Percentiles rank a stretch among this genome's conserved stretches.
Conservation (phyloP, 1,140 invertebrate genomes). For the Argopecten irradians region DNA sequence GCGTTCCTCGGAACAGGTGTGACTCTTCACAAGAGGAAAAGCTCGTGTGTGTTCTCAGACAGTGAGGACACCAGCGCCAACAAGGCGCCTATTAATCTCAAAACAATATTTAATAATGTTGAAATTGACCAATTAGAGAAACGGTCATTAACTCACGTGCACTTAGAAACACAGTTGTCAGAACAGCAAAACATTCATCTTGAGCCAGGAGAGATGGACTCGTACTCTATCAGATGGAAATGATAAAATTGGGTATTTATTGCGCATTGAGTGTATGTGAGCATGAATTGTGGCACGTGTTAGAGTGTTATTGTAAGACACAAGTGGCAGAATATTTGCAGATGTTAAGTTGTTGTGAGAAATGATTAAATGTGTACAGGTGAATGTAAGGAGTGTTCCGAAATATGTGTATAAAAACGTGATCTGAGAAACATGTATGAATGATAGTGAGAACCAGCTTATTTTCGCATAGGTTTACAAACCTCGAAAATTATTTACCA, state of each 20-base stretch:
- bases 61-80: constrained; percentile 38
- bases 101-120: constrained; percentile 54
- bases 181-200: constrained; percentile 16
- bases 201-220: constrained; percentile 48
- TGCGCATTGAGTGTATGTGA: neutral
- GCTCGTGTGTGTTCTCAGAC: constrained; percentile 56
- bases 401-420: too few relatives aligned
- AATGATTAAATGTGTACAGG: too few relatives aligned
- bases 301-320: too few relatives aligned
- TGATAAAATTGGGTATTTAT: neutral
- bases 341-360: too few relatives aligned
- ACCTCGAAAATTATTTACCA: too few relatives aligned
- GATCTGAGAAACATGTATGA: too few relatives aligned
- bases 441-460: too few relatives aligned
- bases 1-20: constrained; percentile 62
- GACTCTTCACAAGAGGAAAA: constrained; percentile 59
- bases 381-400: too few relatives aligned
- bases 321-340: too few relatives aligned
- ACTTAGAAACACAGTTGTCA: constrained; percentile 43
- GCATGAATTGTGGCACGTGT: too few relatives aligned
- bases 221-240: constrained; percentile 40
- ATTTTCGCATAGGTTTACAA: too few relatives aligned
- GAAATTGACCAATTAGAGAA: constrained; percentile 47
- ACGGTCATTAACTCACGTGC: constrained; percentile 61
- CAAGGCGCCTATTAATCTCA: constrained; percentile 37